These are phyloP conservation scores for Formica exsecta DNA, from an alignment of 1,140 invertebrate species.

Conservation along the genomic window DNA sequence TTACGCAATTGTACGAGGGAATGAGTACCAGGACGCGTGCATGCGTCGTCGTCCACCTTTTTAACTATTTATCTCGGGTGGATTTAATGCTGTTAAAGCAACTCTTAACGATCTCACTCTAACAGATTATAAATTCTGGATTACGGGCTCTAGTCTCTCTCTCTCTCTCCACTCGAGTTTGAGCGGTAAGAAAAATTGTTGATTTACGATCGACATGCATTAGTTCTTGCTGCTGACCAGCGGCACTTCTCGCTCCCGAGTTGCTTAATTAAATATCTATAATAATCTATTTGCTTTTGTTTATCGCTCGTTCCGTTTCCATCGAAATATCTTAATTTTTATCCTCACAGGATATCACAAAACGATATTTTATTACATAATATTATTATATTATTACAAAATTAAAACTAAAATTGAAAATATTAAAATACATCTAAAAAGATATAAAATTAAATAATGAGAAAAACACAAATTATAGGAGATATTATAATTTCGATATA, in stretches of 20 bases:
- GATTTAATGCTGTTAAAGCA: slow-evolving; percentile 21
- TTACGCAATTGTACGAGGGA: slow-evolving; percentile 47
- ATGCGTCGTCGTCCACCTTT: not conserved
- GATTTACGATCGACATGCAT: slow-evolving; percentile 30
- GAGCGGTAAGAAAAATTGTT: slow-evolving; percentile 27
- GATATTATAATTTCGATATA: not conserved
- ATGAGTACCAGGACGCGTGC: not conserved
- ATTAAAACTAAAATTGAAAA: slow-evolving; percentile 5
- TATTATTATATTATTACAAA: not conserved
- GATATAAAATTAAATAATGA: not conserved
- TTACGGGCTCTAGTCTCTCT: slow-evolving; percentile 6
- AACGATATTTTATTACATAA: too few relatives aligned
- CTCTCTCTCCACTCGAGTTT: not conserved
- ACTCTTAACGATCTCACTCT: slow-evolving; percentile 45
- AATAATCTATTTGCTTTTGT: slow-evolving; percentile 1
- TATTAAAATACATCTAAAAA: not conserved
- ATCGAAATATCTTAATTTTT: not conserved
- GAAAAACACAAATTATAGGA: not conserved
- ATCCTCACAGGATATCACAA: too few relatives aligned
- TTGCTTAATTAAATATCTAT: not conserved
- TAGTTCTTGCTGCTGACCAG: slow-evolving; percentile 18
- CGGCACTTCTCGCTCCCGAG: not conserved
- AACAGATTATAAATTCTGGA: slow-evolving; percentile 53
- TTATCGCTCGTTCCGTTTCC: not conserved
- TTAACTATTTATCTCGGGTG: not conserved